Evolutionary conservation across 2,888 invertebrate genomes (phyloP).

Genomic region (Darwinula stevensoni): DNA sequence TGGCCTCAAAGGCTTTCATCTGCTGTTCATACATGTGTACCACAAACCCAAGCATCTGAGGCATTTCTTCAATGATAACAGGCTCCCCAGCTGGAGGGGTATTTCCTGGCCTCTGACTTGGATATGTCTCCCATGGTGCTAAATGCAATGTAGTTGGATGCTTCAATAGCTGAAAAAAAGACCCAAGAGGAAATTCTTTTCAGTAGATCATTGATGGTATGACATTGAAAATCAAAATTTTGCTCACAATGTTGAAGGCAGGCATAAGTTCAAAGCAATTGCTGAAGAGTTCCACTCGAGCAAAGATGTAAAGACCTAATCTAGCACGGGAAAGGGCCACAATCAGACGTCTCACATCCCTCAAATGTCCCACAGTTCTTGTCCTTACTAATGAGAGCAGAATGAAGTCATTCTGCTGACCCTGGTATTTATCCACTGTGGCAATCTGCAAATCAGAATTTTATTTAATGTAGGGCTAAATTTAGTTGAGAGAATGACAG

Average conservation of each 20-base stretch:
- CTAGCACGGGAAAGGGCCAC: conserved; percentile 95
- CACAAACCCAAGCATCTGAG: conserved; percentile 81
- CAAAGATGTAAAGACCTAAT: conserved; percentile 85
- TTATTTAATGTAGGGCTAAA: too few relatives aligned
- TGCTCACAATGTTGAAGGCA: conserved; percentile 52
- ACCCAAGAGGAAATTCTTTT: too few relatives aligned
- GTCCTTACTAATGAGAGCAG: conserved; percentile 83
- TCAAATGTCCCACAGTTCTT: conserved; percentile 82
- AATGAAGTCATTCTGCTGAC: conserved; percentile 97
- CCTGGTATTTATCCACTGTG: conserved; percentile 97
- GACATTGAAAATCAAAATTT: too few relatives aligned
- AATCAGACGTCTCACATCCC: conserved; percentile 80
- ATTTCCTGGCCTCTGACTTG: neutral
- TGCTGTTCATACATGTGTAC: conserved; percentile 62
- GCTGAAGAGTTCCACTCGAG: conserved; percentile 61
- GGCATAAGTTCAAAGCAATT: conserved; percentile 92
- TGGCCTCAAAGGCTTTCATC: conserved; percentile 29
- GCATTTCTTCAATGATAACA: conserved; percentile 49
- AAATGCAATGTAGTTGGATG: neutral
- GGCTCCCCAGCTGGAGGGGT: conserved; percentile 13
- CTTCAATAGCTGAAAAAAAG: neutral
- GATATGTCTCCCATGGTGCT: neutral
- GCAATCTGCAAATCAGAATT: too few relatives aligned
- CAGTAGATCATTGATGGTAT: too few relatives aligned
- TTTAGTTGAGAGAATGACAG: conserved; percentile 1